These are phyloP conservation scores for Drosophila quadrilineata DNA, from an alignment of 1,140 invertebrate species.

Conservation along the genomic window DNA sequence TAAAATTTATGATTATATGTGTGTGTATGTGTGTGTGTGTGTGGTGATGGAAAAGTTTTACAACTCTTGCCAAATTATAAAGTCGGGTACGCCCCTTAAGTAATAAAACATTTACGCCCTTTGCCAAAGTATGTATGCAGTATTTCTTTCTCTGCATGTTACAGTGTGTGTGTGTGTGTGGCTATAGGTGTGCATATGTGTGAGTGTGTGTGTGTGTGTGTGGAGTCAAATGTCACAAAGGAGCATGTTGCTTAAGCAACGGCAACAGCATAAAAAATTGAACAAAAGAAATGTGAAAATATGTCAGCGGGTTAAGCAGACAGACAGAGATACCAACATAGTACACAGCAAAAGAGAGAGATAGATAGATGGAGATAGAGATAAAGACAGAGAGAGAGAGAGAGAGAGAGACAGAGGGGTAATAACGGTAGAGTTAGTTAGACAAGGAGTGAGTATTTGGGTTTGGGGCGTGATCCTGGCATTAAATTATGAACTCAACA, in stretches of 20 bases:
- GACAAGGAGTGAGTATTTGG: too few relatives aligned
- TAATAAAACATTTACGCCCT: slow-evolving; percentile 67
- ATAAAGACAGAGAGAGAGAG: background rate
- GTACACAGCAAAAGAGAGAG: background rate
- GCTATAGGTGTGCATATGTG: background rate
- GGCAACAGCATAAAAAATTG: slow-evolving; percentile 41
- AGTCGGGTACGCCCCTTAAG: slow-evolving; percentile 41
- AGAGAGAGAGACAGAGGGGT: background rate
- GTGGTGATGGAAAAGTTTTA: slow-evolving; percentile 51
- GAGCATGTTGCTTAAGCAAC: slow-evolving; percentile 65
- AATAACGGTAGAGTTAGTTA: too few relatives aligned
- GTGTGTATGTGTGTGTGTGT: slow-evolving; percentile 16
- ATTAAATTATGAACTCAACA: slow-evolving; percentile 58
- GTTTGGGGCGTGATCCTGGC: slow-evolving; percentile 17
- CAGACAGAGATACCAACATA: background rate
- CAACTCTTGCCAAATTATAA: slow-evolving; percentile 68
- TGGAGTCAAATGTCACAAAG: slow-evolving; percentile 73
- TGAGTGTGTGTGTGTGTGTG: slow-evolving; percentile 23
- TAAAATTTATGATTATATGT: slow-evolving; percentile 60
- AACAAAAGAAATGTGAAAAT: slow-evolving; percentile 54
- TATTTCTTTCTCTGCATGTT: slow-evolving; percentile 43
- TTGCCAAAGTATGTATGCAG: slow-evolving; percentile 63
- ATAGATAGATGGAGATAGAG: too few relatives aligned
- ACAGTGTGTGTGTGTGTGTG: background rate
- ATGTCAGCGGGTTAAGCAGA: slow-evolving; percentile 53